Base-by-base conservation (phyloP, 2,113 vertebrate species). In the Hiodon tergisus region DNA sequence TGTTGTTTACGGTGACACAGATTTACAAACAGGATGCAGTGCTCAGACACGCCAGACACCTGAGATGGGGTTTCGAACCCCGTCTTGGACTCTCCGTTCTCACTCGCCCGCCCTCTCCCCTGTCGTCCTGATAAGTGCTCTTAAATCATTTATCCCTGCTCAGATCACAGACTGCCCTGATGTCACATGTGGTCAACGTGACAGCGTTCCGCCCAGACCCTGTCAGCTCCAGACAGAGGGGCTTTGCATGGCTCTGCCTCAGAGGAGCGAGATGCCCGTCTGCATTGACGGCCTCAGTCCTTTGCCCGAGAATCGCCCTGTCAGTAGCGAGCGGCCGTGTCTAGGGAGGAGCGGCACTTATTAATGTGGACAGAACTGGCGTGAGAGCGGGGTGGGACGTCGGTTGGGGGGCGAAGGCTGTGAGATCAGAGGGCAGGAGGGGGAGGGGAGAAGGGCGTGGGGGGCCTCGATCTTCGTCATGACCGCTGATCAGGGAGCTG, bases 291-390 rank as follows among this genome's bases (percentile, higher is more conserved):
- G 58, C 57, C 14, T 59, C 57, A 72, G 50, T 72, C 57, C 31
- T 61, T 59, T 16, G 13, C 16, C 47, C 8, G 6, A 3, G 58
- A 72, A n/a, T 51, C 57, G 14, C 4, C 9, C 48, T 60, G 46
- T 58, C 53, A 31, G 14, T 6, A 52, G 60, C 52, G 69, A 46
- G 5, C 17, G 50, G 61, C 76, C 52, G 17, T 69, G 54, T 69
- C 69, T 58, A 48, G 52, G 17, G 75, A 48, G 51, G 54, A 5
- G 66, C 65, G 66, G 50, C 10, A 66, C 70, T 72, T 72, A 77
- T 77, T 77, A 58, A 72, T 72, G 52, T 59, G 62, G 61, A 67
- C 76, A 54, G 62, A 7, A 48, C 46, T 65, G 48, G 9, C 7
- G 7, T 47, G 53, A n/a, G 52, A 53, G 59, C n/a, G 46, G 74